These are phyloP conservation scores for Phataginus tricuspis DNA, from an alignment of 2,797 vertebrate genomes.

Conservation along the genomic window DNA sequence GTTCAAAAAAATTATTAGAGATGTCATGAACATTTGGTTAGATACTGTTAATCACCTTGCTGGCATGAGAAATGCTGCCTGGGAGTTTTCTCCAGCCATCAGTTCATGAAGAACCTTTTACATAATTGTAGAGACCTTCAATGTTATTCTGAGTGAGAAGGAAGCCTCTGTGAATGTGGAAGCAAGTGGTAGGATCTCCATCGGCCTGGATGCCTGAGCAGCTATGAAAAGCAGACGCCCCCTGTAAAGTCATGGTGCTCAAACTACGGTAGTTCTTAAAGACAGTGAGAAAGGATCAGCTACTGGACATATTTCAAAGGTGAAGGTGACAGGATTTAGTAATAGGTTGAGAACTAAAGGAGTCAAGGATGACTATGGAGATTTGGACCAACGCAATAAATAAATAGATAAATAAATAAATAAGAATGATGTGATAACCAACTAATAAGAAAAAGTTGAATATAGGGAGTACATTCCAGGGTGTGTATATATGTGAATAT, in stretches of 20 bases:
- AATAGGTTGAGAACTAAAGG: not conserved
- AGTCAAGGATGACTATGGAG: not conserved
- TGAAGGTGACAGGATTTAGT: not conserved
- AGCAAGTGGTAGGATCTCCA: not conserved
- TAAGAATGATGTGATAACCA: not conserved
- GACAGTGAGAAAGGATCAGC: not conserved
- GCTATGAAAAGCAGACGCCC: not conserved
- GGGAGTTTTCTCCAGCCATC: not conserved
- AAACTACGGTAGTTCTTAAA: not conserved
- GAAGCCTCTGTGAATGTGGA: not conserved
- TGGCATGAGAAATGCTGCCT: not conserved
- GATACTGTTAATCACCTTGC: not conserved
- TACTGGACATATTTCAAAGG: not conserved
- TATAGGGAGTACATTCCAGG: not conserved
- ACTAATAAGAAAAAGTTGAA: not conserved
- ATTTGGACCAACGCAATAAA: not conserved
- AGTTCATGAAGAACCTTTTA: not conserved
- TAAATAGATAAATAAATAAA: not conserved
- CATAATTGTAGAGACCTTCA: not conserved
- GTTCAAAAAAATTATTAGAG: conserved; percentile 2
- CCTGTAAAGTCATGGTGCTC: not conserved
- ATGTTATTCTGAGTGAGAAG: not conserved
- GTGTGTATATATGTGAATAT: not conserved
- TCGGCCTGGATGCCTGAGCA: not conserved
- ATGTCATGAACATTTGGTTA: not conserved